phyloP scores from a whole-genome alignment of 2,113 vertebrate species.

The Elgaria multicarinata region DNA sequence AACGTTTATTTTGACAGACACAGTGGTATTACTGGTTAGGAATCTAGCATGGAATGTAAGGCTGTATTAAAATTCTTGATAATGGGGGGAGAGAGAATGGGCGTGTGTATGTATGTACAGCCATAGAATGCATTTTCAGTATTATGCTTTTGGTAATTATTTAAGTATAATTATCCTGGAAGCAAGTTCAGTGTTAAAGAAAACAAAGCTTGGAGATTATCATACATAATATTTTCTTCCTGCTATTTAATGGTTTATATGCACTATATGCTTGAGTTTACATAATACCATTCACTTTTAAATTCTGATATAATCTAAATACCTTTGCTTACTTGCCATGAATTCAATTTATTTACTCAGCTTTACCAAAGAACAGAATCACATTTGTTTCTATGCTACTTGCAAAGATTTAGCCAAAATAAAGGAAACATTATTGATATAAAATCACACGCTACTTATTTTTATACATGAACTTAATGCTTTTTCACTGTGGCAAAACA shows the following conservation, averaged over 20 bases:
- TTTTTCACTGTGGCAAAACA: not conserved
- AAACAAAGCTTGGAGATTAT: conserved; percentile 41
- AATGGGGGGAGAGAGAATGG: conserved; percentile 33
- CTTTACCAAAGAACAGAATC: not conserved
- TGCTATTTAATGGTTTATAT: conserved; percentile 60
- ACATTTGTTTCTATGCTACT: not conserved
- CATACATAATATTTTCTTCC: conserved; percentile 47
- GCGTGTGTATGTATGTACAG: conserved; percentile 55
- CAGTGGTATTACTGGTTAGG: conserved; percentile 39
- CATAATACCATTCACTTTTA: conserved; percentile 46
- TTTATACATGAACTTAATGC: conserved; percentile 33
- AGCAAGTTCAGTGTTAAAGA: conserved; percentile 40
- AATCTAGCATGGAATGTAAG: conserved; percentile 56
- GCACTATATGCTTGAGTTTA: conserved; percentile 43
- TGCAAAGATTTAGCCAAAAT: not conserved
- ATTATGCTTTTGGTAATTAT: conserved; percentile 39
- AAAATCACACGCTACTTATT: not conserved
- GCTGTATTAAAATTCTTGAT: conserved; percentile 58
- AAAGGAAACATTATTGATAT: not conserved
- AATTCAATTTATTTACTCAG: not conserved
- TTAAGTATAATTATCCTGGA: conserved; percentile 52
- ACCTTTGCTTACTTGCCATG: conserved; percentile 48
- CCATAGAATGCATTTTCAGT: conserved; percentile 40
- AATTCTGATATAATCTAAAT: conserved; percentile 40
- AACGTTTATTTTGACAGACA: conserved; percentile 55